phyloP scores from a whole-genome alignment of 2,113 vertebrate species.

The Antechinus flavipes region DNA sequence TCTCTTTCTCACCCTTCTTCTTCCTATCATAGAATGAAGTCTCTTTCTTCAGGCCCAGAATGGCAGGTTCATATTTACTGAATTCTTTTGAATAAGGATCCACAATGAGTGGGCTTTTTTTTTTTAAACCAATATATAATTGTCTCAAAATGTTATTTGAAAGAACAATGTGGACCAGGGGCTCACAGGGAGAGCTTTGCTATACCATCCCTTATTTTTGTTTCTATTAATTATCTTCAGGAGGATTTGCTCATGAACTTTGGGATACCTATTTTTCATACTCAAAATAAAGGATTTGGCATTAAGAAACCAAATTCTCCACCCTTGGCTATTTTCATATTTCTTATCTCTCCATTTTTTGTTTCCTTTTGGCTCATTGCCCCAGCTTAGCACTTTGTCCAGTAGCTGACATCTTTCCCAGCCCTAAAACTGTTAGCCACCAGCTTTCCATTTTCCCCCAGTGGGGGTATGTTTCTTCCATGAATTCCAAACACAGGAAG shows the following conservation, averaged over 20 bases:
- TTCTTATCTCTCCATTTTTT: background rate
- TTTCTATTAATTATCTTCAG: background rate
- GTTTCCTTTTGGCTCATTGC: background rate
- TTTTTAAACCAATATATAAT: background rate
- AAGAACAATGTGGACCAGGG: background rate
- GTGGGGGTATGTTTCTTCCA: background rate
- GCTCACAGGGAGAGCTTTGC: background rate
- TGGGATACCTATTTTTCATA: background rate
- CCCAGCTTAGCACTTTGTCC: background rate
- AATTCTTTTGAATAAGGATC: background rate
- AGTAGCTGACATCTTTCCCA: background rate
- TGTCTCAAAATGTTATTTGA: background rate
- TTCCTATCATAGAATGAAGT: background rate
- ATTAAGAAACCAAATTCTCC: background rate
- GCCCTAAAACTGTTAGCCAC: background rate
- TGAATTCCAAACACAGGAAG: background rate
- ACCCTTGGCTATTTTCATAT: background rate
- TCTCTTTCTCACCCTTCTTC: constrained; percentile 11
- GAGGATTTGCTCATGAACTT: background rate
- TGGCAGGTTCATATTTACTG: background rate
- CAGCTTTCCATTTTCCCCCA: background rate
- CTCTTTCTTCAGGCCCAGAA: background rate
- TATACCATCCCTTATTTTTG: background rate
- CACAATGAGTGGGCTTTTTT: background rate
- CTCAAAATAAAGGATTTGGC: background rate